Evolutionary conservation across 1,140 invertebrate genomes (phyloP).

Genomic region (Daktulosphaira vitifoliae): DNA sequence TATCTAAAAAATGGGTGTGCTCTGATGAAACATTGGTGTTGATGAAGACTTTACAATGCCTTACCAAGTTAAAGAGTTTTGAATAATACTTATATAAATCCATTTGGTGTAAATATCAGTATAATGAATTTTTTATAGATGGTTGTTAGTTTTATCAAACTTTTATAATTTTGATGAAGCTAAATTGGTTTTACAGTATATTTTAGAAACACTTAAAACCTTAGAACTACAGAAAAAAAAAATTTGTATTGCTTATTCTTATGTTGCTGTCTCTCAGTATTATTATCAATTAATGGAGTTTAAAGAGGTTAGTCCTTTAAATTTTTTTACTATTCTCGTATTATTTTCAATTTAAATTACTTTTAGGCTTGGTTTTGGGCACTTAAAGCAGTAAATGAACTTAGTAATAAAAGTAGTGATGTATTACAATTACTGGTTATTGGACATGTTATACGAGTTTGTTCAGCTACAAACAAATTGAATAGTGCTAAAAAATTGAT

Average conservation of each 20-base stretch:
- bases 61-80: slow-evolving; percentile 35
- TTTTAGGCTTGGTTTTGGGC: slow-evolving; percentile 15
- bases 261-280: slow-evolving; percentile 14
- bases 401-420: background rate
- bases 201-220: background rate
- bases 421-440: background rate
- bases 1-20: slow-evolving; percentile 47
- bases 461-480: slow-evolving; percentile 13
- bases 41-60: slow-evolving; percentile 68
- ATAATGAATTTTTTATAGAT: slow-evolving; percentile 25
- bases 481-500: slow-evolving; percentile 12
- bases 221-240: background rate
- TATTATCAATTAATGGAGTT: slow-evolving; percentile 22
- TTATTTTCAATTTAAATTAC: background rate
- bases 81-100: background rate
- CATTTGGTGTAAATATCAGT: too few relatives aligned
- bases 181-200: background rate
- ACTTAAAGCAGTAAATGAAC: slow-evolving; percentile 18
- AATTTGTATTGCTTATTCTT: slow-evolving; percentile 7
- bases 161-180: slow-evolving; percentile 60
- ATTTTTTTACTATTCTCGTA: background rate
- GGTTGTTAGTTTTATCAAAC: slow-evolving; percentile 48
- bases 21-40: slow-evolving; percentile 46
- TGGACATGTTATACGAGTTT: slow-evolving; percentile 5
- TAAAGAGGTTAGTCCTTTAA: background rate